Base-by-base conservation (phyloP, 2,113 vertebrate species). In the Thunnus thynnus region DNA sequence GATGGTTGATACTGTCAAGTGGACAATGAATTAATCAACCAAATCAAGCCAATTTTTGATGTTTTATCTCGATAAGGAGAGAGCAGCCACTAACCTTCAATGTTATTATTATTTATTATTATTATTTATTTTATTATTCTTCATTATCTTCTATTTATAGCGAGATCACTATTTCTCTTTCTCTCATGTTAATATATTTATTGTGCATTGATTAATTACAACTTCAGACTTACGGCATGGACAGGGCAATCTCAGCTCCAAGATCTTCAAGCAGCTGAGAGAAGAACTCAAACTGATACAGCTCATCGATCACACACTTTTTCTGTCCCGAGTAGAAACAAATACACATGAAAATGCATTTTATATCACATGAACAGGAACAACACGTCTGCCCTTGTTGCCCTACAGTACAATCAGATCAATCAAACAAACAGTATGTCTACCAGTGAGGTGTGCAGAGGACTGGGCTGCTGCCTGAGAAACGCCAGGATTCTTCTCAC, bases 401-500 rank as follows among this genome's bases (percentile, higher is more conserved):
- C 7, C 17, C 41, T 18, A 14, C 7, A 46, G 44, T 5, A 14
- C 7, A 27, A 54, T 41, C 16, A 51, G 30, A 76, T 50, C 16
- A 72, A 1, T 56, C 1, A 13, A 48, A 41, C 36, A 41, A 10
- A 41, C 16, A 14, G 48, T 25, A 46, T 1, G 13, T 51, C 72
- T 91, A 96, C 95, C 93, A 96, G 84, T 5, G 95, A 91, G 25
- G 90, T 90, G 76, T 95, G 95, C 14, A 96, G 92, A 54, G 84
- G 90, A 66, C 75, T 22, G 1, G 94, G 93, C 85, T 95, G 94
- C 41, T 86, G 70, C 63, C 71, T 78, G 64, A 96, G 84, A 48
- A 95, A 87, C 5, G 18, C 32, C 64, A 96, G 82, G 79, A 95
- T 72, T 13, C 48, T 75, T n/a, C 57, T 86, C 18, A 91, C 32